Conservation (phyloP, 2,888 invertebrate species). For the Monopis laevigella region DNA sequence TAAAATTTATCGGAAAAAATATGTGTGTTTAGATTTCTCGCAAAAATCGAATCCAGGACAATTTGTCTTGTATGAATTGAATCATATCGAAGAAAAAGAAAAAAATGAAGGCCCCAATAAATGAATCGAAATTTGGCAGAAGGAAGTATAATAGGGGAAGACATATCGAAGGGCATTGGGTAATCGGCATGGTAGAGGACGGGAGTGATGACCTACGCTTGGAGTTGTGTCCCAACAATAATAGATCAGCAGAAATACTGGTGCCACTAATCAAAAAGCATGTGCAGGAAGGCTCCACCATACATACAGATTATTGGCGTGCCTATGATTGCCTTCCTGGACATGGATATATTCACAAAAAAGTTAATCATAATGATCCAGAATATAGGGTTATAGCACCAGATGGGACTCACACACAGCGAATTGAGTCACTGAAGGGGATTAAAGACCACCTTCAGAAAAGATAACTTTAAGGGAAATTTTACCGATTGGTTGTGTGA, state of each 20-base stretch:
- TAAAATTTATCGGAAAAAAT: too few relatives aligned
- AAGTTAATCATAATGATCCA: conserved; percentile 19
- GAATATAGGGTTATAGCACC: conserved; percentile 20
- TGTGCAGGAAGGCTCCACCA: not conserved
- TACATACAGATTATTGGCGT: conserved; percentile 2
- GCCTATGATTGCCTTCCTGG: conserved; percentile 15
- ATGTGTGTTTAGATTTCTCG: too few relatives aligned
- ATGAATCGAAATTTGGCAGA: too few relatives aligned
- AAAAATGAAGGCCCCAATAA: too few relatives aligned
- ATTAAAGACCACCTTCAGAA: too few relatives aligned
- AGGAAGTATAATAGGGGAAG: too few relatives aligned
- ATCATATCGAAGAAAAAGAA: too few relatives aligned
- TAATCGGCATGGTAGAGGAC: conserved; percentile 23
- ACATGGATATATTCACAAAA: conserved; percentile 21
- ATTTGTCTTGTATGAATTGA: too few relatives aligned
- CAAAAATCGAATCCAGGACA: too few relatives aligned
- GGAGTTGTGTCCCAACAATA: conserved; percentile 23
- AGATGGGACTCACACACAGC: conserved; percentile 21
- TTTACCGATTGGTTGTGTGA: too few relatives aligned
- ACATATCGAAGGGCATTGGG: too few relatives aligned
- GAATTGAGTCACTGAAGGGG: conserved; percentile 21
- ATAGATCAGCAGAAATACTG: not conserved
- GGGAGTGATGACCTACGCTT: conserved; percentile 23
- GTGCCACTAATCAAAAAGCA: conserved; percentile 4
- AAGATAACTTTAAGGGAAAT: too few relatives aligned